A percentile compares a stretch with the other conserved stretches of the same genome.
phyloP scores from a whole-genome alignment of 2,113 vertebrate species.

The Panurus biarmicus region DNA sequence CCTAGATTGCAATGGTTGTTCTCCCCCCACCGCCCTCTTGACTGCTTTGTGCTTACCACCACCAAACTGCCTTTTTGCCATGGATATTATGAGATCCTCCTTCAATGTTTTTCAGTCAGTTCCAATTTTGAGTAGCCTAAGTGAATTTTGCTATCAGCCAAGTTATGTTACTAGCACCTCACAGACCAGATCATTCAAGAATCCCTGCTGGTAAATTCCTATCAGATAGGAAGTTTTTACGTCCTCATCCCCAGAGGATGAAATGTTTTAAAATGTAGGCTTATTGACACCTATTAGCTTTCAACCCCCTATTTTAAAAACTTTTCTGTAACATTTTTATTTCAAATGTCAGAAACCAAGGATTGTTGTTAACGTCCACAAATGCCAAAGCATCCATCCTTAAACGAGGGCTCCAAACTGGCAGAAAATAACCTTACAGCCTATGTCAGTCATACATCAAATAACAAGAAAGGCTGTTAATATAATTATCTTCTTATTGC shows the following conservation, averaged over 20 bases:
- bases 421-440: slow-evolving; percentile 21
- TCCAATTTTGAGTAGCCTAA: background rate
- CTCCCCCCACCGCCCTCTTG: fast-evolving
- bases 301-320: background rate
- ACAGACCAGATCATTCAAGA: background rate
- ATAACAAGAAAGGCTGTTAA: slow-evolving; percentile 50
- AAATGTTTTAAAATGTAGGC: background rate
- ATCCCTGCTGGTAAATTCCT: background rate
- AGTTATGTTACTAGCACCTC: background rate
- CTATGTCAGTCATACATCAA: slow-evolving; percentile 32
- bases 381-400: background rate
- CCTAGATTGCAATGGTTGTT: background rate
- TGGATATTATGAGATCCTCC: background rate
- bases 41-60: background rate
- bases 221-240: background rate
- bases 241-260: background rate
- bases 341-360: background rate
- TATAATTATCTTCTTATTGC: slow-evolving; percentile 62
- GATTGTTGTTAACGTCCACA: background rate
- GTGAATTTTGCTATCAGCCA: background rate
- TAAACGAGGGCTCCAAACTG: background rate
- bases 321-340: background rate
- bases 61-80: background rate
- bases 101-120: background rate
- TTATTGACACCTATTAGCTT: background rate